Percentiles rank a stretch among this genome's conserved stretches.
These are phyloP conservation scores for Caenorhabditis briggsae DNA, from an alignment of 1,140 invertebrate genomes.

Conservation along the genomic window DNA sequence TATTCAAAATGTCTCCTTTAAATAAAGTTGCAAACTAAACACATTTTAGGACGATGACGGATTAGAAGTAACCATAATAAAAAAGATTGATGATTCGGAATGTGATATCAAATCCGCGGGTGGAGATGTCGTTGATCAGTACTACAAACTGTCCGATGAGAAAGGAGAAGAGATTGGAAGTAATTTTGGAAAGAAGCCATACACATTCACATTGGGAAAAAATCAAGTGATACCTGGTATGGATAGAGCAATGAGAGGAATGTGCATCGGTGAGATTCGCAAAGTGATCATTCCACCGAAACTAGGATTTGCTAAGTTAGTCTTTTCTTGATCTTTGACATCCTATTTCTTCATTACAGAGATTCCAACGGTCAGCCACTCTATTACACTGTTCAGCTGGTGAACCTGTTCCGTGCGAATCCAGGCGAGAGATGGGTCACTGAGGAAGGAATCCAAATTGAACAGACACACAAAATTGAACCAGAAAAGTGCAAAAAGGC, in stretches of 20 bases:
- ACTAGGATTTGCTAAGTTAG: conserved; percentile 72
- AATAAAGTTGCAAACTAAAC: neutral
- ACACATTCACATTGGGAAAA: conserved; percentile 74
- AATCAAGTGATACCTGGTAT: conserved; percentile 76
- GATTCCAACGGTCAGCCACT: conserved; percentile 74
- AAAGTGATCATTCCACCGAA: conserved; percentile 74
- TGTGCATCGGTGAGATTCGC: conserved; percentile 78
- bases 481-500: conserved; percentile 74
- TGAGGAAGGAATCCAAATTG: conserved; percentile 75
- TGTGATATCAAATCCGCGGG: conserved; percentile 75
- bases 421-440: conserved; percentile 73
- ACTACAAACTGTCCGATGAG: conserved; percentile 75
- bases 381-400: conserved; percentile 77
- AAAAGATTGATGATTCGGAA: conserved; percentile 72
- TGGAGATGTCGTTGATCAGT: conserved; percentile 76
- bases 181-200: conserved; percentile 77
- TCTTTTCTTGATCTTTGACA: conserved; percentile 22
- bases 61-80: conserved; percentile 76
- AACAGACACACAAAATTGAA: conserved; percentile 76
- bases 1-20: too few relatives aligned
- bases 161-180: conserved; percentile 77
- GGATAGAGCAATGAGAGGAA: conserved; percentile 75
- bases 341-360: conserved; percentile 65
- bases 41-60: conserved; percentile 72
- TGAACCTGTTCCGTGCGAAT: conserved; percentile 73